These are phyloP conservation scores for Streptopelia turtur DNA, from an alignment of 2,797 vertebrate genomes.

Conservation along the genomic window DNA sequence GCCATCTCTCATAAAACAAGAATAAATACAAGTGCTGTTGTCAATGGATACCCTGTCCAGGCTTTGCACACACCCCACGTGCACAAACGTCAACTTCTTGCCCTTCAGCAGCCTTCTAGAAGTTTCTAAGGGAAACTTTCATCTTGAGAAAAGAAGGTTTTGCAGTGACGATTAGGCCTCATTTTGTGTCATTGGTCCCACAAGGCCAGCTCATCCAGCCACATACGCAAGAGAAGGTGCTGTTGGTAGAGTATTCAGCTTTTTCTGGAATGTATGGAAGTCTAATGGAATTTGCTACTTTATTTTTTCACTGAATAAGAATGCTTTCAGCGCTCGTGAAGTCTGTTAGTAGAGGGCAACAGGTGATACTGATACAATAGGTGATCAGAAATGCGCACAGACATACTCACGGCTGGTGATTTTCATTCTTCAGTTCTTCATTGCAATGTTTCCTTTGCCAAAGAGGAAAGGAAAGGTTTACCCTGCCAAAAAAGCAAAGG, in stretches of 20 bases:
- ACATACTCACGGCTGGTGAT: background rate
- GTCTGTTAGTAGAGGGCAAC: background rate
- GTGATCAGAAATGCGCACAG: background rate
- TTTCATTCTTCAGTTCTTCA: background rate
- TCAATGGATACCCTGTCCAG: background rate
- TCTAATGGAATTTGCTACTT: background rate
- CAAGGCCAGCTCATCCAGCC: background rate
- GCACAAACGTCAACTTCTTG: background rate
- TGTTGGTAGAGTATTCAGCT: background rate
- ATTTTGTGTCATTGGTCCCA: background rate
- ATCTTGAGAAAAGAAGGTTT: background rate
- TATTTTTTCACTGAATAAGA: background rate
- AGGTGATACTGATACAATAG: background rate
- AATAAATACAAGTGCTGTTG: background rate
- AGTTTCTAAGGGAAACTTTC: background rate
- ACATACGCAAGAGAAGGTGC: background rate
- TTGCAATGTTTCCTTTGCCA: background rate
- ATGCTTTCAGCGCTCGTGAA: background rate
- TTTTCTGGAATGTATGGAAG: background rate
- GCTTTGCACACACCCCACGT: background rate
- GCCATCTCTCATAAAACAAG: background rate
- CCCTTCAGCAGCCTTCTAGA: background rate
- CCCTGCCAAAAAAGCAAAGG: accelerated
- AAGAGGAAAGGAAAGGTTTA: too few relatives aligned
- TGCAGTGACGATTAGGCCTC: background rate